These are phyloP conservation scores for Amblyraja radiata DNA, from an alignment of 2,797 vertebrate species.

Conservation along the genomic window DNA sequence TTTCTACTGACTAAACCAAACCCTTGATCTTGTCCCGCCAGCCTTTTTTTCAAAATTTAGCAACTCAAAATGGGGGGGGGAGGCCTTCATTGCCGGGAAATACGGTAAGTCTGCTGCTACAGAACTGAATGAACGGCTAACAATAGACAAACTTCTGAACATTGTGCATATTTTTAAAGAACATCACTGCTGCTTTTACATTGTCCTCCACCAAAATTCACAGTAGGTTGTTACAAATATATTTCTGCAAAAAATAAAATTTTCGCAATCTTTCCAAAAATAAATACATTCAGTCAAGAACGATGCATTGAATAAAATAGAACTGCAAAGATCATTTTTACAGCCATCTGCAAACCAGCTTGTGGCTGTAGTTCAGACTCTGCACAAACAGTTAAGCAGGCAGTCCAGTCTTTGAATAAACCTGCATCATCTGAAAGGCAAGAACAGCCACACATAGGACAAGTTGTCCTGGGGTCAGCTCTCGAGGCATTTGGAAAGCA, in stretches of 20 bases:
- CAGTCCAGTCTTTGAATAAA: constrained; percentile 43
- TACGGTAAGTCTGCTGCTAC: neutral
- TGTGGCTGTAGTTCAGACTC: neutral
- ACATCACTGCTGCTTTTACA: neutral
- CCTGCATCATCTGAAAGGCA: constrained; percentile 39
- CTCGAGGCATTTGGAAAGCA: constrained; percentile 51
- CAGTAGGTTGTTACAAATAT: neutral
- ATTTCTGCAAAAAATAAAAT: neutral
- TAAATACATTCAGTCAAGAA: neutral
- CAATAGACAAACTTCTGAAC: neutral
- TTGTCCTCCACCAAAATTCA: neutral
- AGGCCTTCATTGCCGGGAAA: no score
- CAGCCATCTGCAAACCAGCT: neutral
- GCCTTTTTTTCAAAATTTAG: neutral
- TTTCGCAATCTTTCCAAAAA: neutral
- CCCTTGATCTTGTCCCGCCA: no score
- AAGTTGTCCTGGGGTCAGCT: constrained; percentile 49
- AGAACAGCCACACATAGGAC: constrained; percentile 43
- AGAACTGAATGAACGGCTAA: neutral
- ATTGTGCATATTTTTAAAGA: neutral
- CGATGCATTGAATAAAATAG: neutral
- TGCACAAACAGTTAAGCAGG: constrained; percentile 30
- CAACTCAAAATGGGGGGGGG: no score
- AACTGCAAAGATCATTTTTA: neutral
- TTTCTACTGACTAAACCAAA: no score